phyloP scores from a whole-genome alignment of 1,140 invertebrate species.

The Drosophila nebulosa region DNA sequence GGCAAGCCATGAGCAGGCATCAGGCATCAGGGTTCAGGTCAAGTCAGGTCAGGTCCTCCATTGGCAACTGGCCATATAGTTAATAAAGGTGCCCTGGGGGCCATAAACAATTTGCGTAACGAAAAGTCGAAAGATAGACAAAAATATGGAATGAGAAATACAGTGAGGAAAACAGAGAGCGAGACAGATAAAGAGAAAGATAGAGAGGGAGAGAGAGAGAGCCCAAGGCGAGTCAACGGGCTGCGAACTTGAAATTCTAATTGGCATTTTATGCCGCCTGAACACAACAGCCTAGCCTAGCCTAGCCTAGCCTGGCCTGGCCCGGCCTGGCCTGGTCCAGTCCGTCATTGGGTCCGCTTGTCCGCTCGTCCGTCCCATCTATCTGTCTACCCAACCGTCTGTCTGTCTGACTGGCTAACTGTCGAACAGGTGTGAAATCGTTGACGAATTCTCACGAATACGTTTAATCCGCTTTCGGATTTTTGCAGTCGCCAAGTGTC shows the following conservation, averaged over 20 bases:
- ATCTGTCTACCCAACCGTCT: not conserved
- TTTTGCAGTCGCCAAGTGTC: constrained; percentile 51
- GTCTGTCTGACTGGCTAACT: not conserved
- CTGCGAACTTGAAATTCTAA: constrained; percentile 77
- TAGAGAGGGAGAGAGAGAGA: not conserved
- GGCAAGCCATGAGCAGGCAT: not conserved
- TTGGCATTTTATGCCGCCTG: constrained; percentile 66
- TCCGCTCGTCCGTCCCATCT: not conserved
- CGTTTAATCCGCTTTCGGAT: constrained; percentile 78
- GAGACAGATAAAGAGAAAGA: not conserved
- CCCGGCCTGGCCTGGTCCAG: not conserved
- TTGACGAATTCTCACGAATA: constrained; percentile 78
- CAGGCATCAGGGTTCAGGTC: constrained; percentile 7
- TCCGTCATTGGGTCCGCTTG: not conserved
- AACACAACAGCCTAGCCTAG: constrained; percentile 10
- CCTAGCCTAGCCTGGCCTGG: not conserved
- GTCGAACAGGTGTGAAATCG: constrained; percentile 73
- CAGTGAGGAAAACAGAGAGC: not conserved
- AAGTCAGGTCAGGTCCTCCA: constrained; percentile 28
- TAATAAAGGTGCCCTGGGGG: constrained; percentile 66
- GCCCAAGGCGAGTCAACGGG: constrained; percentile 34
- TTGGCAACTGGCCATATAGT: constrained; percentile 59
- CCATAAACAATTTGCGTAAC: constrained; percentile 71
- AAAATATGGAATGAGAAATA: not conserved
- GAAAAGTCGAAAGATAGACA: constrained; percentile 24